Evolutionary conservation across 2,113 vertebrate genomes (phyloP).

Genomic region (Orthonyx spaldingii): DNA sequence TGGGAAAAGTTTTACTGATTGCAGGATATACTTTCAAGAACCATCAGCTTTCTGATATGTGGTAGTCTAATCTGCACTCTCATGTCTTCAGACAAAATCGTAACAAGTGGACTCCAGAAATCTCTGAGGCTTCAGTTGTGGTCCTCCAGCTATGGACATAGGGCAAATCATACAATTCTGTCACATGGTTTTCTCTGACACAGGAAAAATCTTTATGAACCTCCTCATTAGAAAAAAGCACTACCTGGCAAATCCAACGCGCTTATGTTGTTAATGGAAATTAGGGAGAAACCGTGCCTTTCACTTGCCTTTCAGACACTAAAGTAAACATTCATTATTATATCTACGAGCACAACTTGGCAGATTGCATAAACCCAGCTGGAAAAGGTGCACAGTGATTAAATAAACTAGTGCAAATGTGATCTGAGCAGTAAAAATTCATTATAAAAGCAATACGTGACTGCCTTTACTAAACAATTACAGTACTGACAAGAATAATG

Average conservation of each 20-base stretch:
- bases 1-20: neutral
- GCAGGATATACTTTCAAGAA: neutral
- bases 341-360: neutral
- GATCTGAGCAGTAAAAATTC: constrained; percentile 13
- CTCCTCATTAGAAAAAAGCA: neutral
- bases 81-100: neutral
- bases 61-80: neutral
- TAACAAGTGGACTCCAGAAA: neutral
- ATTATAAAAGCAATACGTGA: neutral
- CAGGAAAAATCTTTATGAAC: neutral
- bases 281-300: neutral
- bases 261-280: neutral
- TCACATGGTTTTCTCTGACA: neutral
- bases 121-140: neutral
- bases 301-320: neutral
- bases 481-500: neutral
- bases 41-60: neutral
- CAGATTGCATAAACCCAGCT: neutral
- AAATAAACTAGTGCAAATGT: neutral
- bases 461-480: neutral
- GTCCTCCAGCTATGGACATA: neutral
- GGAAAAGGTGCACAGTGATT: neutral
- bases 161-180: neutral
- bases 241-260: neutral
- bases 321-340: neutral